Evolutionary conservation across 2,113 vertebrate genomes (phyloP).

Genomic region (human (Homo sapiens)): GRCh38 chr1:88549001-88549500

Average conservation of each 20-base stretch:
- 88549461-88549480: constrained; percentile 76
- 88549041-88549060: constrained; percentile 69
- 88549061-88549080: constrained; percentile 62
- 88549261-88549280: background rate
- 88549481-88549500: constrained; percentile 68
- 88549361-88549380: constrained; percentile 68
- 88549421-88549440: constrained; percentile 72
- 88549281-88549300: background rate
- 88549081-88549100: constrained; percentile 63
- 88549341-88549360: constrained; percentile 16
- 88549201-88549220: constrained; percentile 43
- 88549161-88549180: background rate
- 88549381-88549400: constrained; percentile 64
- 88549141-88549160: constrained; percentile 27
- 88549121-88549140: constrained; percentile 69
- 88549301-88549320: background rate
- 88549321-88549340: background rate
- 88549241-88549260: background rate
- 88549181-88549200: constrained; percentile 63
- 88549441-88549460: constrained; percentile 73
- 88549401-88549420: constrained; percentile 75
- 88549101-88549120: constrained; percentile 58
- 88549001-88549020: constrained; percentile 69
- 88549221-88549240: constrained; percentile 3
- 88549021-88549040: constrained; percentile 62